Percentiles rank a stretch among this genome's conserved stretches.
Evolutionary conservation across 2,113 vertebrate species (phyloP).

Genomic region (Galbula dea): DNA sequence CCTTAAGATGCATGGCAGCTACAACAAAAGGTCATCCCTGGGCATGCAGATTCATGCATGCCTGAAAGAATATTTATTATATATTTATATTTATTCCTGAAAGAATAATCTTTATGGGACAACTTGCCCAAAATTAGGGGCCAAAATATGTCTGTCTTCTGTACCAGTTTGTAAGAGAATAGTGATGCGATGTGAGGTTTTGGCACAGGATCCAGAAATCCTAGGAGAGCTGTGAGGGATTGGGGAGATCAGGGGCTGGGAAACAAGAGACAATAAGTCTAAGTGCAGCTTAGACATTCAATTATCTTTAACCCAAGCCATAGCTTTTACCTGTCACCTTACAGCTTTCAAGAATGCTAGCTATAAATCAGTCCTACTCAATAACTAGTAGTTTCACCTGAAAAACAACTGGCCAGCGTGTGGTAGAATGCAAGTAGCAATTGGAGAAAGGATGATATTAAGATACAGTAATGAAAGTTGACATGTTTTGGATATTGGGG

Average conservation of each 20-base stretch:
- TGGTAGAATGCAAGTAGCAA: background rate
- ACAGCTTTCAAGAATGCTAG: background rate
- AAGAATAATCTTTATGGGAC: background rate
- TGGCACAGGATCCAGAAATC: background rate
- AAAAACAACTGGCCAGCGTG: background rate
- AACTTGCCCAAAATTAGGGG: background rate
- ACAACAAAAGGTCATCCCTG: background rate
- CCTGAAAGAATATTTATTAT: background rate
- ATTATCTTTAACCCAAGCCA: background rate
- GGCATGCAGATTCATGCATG: background rate
- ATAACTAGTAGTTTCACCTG: background rate
- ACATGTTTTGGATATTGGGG: slow-evolving; percentile 23
- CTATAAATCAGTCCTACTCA: background rate
- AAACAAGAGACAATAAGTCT: background rate
- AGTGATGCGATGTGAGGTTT: background rate
- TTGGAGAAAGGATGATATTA: background rate
- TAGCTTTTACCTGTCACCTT: background rate
- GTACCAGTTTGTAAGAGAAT: background rate
- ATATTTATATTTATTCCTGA: too few species aligned
- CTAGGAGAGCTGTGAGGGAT: background rate
- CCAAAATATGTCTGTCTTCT: background rate
- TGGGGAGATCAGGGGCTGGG: background rate
- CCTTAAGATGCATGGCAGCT: background rate
- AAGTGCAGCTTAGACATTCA: background rate
- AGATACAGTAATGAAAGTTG: slow-evolving; percentile 21